phyloP scores from a whole-genome alignment of 2,888 invertebrate species.

The Trichogramma evanescens region DNA sequence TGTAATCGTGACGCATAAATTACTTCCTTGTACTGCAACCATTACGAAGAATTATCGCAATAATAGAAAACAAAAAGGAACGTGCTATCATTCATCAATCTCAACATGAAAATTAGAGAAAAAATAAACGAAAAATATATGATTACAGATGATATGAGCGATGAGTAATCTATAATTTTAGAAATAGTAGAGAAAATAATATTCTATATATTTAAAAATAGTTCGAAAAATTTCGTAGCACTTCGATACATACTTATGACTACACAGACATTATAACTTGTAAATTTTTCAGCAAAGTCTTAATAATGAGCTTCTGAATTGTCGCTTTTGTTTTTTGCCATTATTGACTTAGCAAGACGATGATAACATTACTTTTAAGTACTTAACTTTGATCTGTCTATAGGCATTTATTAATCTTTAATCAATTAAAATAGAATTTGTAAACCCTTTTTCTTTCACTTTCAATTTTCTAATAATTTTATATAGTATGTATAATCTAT shows the following conservation, averaged over 20 bases:
- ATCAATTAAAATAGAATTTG: constrained; percentile 9
- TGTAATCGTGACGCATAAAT: constrained; percentile 19
- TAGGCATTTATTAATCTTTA: constrained; percentile 10
- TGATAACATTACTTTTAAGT: constrained; percentile 1
- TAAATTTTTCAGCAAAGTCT: constrained; percentile 8
- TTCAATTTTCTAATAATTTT: not conserved
- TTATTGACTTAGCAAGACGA: not conserved
- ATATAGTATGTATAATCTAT: not conserved
- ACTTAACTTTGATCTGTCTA: constrained; percentile 12
- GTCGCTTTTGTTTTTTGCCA: constrained; percentile 2
- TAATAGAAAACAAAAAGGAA: constrained; percentile 2
- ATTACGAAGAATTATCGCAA: constrained; percentile 13
- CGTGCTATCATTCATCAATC: constrained; percentile 11
- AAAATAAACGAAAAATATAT: too few species aligned
- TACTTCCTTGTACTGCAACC: constrained; percentile 11
- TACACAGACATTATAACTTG: constrained; percentile 12
- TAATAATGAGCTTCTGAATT: not conserved
- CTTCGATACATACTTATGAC: constrained; percentile 19
- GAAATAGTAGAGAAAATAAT: constrained; percentile 14
- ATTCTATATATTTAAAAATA: constrained; percentile 18
- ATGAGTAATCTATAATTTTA: constrained; percentile 21
- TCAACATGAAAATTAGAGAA: constrained; percentile 6
- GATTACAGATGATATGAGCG: not conserved
- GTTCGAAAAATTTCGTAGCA: constrained; percentile 14
- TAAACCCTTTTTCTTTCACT: not conserved